Percentiles rank a stretch among this genome's conserved stretches.
Conservation (phyloP, 2,888 invertebrate genomes). For the Caenorhabditis panamensis region DNA sequence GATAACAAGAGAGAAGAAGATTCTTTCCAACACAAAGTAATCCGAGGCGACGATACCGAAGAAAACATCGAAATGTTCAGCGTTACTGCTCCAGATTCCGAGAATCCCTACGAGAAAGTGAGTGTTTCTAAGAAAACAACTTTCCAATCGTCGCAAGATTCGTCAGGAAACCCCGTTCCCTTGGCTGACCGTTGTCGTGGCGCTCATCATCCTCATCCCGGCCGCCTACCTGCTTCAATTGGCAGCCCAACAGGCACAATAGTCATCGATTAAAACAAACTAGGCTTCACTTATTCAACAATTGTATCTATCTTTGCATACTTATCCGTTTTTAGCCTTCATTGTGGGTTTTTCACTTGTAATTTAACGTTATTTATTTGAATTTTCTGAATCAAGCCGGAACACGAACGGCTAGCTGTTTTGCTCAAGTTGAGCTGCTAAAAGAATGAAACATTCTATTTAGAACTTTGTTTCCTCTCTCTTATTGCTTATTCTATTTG, state of each 20-base stretch:
- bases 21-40: slow-evolving; percentile 9
- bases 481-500: slow-evolving; percentile 6
- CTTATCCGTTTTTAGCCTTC: not conserved
- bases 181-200: slow-evolving; percentile 1
- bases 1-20: not conserved
- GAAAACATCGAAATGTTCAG: slow-evolving; percentile 31
- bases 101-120: slow-evolving; percentile 47
- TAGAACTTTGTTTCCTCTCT: not conserved
- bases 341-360: slow-evolving; percentile 32
- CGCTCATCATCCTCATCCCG: slow-evolving; percentile 17
- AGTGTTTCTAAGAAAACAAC: too few relatives aligned
- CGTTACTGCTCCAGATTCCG: not conserved
- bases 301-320: not conserved
- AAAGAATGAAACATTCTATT: not conserved
- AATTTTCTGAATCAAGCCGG: not conserved
- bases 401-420: not conserved
- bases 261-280: too few relatives aligned
- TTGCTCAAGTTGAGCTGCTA: not conserved
- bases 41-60: slow-evolving; percentile 17
- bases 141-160: slow-evolving; percentile 8
- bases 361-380: slow-evolving; percentile 25
- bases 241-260: not conserved
- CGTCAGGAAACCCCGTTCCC: slow-evolving; percentile 10
- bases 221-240: slow-evolving; percentile 15
- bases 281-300: not conserved